These are phyloP conservation scores for Sciurus niger DNA, from an alignment of 2,113 vertebrate genomes.

Conservation along the genomic window DNA sequence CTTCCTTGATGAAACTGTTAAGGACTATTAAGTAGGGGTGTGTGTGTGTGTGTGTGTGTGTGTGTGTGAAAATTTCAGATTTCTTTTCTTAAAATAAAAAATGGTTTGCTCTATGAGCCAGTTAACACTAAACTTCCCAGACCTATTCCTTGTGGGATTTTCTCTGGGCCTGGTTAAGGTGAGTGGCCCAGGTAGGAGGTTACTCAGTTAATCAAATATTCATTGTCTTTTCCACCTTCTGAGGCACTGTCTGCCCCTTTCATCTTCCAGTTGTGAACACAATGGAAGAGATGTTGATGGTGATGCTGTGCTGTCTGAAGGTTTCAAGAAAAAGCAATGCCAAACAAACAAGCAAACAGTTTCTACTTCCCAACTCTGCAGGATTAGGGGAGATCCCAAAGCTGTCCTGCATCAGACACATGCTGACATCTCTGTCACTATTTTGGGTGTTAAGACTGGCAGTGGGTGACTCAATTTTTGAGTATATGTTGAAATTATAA, in stretches of 20 bases:
- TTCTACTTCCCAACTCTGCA: background rate
- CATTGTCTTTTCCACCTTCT: background rate
- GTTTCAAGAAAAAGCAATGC: background rate
- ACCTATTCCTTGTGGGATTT: background rate
- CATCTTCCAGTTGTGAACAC: background rate
- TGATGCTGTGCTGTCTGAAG: background rate
- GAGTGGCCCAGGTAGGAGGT: background rate
- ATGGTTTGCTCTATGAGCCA: background rate
- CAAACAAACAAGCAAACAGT: background rate
- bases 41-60: too few relatives aligned
- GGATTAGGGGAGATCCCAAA: background rate
- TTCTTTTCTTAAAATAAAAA: conserved; percentile 36
- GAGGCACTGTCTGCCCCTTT: background rate
- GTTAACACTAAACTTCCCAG: background rate
- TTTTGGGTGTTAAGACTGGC: background rate
- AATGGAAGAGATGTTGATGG: background rate
- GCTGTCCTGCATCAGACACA: background rate
- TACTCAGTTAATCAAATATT: background rate
- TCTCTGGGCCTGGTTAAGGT: background rate
- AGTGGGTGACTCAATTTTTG: too few relatives aligned
- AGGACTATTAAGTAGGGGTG: background rate
- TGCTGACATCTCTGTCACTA: background rate
- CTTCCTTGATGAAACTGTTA: background rate
- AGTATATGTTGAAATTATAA: too few relatives aligned
- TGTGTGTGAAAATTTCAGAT: background rate